These are phyloP conservation scores for Chrysomela aeneicollis DNA, from an alignment of 2,888 invertebrate genomes.

Conservation along the genomic window DNA sequence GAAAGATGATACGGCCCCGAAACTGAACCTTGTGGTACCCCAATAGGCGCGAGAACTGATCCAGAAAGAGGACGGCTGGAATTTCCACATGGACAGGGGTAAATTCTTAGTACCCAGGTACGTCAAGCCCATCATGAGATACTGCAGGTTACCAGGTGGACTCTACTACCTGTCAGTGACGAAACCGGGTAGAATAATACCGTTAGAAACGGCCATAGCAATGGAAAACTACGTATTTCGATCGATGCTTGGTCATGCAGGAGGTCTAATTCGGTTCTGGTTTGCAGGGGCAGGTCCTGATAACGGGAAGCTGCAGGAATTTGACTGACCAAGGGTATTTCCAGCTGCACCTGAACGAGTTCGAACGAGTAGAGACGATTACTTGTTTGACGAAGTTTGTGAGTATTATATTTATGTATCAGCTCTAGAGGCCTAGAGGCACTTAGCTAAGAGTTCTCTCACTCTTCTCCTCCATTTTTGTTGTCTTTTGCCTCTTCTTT, in stretches of 20 bases:
- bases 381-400: slow-evolving; percentile 69
- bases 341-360: slow-evolving; percentile 67
- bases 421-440: too few species aligned
- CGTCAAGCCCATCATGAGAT: slow-evolving; percentile 56
- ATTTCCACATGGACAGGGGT: slow-evolving; percentile 44
- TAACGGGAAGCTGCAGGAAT: slow-evolving; percentile 64
- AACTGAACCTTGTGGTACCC: too few species aligned
- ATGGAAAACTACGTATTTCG: slow-evolving; percentile 53
- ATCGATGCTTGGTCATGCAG: too few species aligned
- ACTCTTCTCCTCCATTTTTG: too few species aligned
- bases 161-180: slow-evolving; percentile 68
- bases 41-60: slow-evolving; percentile 13
- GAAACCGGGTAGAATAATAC: slow-evolving; percentile 67
- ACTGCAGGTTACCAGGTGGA: slow-evolving; percentile 68
- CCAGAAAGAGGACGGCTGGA: slow-evolving; percentile 35
- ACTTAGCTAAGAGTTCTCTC: too few species aligned
- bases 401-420: slow-evolving; percentile 47
- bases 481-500: too few species aligned
- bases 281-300: slow-evolving; percentile 66
- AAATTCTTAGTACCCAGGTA: slow-evolving; percentile 54
- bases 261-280: too few species aligned
- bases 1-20: too few species aligned
- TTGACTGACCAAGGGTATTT: slow-evolving; percentile 66
- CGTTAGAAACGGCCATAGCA: slow-evolving; percentile 63
- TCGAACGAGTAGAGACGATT: slow-evolving; percentile 66